phyloP scores from a whole-genome alignment of 2,113 vertebrate species.

The Ceratotherium simum region DNA sequence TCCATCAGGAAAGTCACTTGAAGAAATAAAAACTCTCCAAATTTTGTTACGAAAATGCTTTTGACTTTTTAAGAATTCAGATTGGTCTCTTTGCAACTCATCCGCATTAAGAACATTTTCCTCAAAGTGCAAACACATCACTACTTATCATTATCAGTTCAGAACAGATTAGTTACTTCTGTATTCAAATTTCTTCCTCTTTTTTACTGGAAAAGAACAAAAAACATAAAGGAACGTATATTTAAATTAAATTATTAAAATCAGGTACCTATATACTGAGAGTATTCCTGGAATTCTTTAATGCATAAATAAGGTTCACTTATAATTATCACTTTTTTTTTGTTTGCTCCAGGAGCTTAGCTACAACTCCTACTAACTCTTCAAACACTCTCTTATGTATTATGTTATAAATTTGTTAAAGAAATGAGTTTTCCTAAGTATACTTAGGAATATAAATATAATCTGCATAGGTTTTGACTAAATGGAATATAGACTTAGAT shows the following conservation, averaged over 20 bases:
- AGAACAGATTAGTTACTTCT: not conserved
- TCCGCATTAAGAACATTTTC: not conserved
- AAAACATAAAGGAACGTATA: not conserved
- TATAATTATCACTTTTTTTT: not conserved
- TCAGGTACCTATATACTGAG: not conserved
- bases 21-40: not conserved
- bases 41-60: not conserved
- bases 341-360: not conserved
- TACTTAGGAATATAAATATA: not conserved
- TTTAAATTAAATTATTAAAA: not conserved
- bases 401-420: not conserved
- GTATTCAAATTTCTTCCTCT: not conserved
- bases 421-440: not conserved
- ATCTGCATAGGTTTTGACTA: not conserved
- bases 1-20: not conserved
- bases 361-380: not conserved
- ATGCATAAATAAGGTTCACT: not conserved
- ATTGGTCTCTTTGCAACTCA: not conserved
- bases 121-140: not conserved
- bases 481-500: not conserved
- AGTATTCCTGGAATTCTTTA: not conserved
- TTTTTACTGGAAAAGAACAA: not conserved
- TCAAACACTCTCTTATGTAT: not conserved
- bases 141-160: not conserved
- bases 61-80: not conserved